Conservation (phyloP, 2,888 invertebrate genomes). For the Micoletzkya japonica region DNA sequence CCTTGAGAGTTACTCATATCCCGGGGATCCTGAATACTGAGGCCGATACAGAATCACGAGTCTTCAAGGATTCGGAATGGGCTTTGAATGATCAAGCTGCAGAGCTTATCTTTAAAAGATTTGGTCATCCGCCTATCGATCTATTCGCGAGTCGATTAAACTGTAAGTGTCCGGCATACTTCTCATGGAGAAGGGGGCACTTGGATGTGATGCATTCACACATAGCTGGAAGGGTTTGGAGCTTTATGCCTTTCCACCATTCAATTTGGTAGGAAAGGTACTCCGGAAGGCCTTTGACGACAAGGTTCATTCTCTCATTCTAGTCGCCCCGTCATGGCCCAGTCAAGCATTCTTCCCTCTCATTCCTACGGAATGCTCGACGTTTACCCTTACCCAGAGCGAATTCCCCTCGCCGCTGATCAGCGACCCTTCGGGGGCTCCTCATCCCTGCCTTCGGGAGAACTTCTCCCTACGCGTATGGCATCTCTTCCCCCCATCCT, state of each 20-base stretch:
- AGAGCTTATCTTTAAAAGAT: not conserved
- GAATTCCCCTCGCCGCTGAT: not conserved
- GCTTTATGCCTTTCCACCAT: conserved; percentile 32
- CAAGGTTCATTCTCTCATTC: conserved; percentile 14
- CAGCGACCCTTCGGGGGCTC: not conserved
- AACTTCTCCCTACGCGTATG: conserved; percentile 24
- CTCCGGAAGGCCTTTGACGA: conserved; percentile 25
- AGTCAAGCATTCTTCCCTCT: conserved; percentile 16
- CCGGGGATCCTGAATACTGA: conserved; percentile 23
- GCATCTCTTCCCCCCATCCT: conserved; percentile 12
- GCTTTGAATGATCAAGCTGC: not conserved
- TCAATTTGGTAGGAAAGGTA: conserved; percentile 10
- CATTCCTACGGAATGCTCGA: not conserved
- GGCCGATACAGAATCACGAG: conserved; percentile 17
- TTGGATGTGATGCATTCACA: conserved; percentile 23
- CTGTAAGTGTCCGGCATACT: conserved; percentile 13
- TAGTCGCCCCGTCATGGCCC: conserved; percentile 28
- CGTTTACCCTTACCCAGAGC: not conserved
- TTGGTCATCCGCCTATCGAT: conserved; percentile 18
- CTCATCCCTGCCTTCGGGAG: not conserved
- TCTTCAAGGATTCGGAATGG: not conserved
- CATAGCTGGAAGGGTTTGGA: conserved; percentile 26
- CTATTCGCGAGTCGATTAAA: conserved; percentile 30
- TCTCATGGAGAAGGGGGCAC: not conserved
- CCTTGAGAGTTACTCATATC: conserved; percentile 23